Percentiles rank a stretch among this genome's conserved stretches.
Conservation (phyloP, 1,140 invertebrate species). For the Drosophila nannoptera region DNA sequence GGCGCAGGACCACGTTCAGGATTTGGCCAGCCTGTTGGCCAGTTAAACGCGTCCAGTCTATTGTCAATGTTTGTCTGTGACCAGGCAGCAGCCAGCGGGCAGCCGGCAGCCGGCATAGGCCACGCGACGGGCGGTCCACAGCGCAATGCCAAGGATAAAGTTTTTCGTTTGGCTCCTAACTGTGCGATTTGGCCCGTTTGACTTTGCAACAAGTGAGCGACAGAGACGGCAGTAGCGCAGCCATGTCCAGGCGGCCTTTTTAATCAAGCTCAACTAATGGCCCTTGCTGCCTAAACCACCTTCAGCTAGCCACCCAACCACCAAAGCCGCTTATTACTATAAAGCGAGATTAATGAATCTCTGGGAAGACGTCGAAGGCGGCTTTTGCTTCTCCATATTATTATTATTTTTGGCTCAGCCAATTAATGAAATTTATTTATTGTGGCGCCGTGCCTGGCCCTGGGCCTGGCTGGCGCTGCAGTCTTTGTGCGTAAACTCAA, state of each 20-base stretch:
- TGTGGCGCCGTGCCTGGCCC: conserved; percentile 11
- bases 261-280: conserved; percentile 74
- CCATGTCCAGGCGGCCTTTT: conserved; percentile 50
- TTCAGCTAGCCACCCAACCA: conserved; percentile 53
- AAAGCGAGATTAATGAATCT: conserved; percentile 77
- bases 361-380: conserved; percentile 35
- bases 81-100: not conserved
- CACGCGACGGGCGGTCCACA: conserved; percentile 25
- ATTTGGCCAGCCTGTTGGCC: conserved; percentile 55
- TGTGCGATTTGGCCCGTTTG: conserved; percentile 61
- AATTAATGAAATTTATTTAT: conserved; percentile 76
- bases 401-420: conserved; percentile 46
- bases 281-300: conserved; percentile 23
- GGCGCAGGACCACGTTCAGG: conserved; percentile 4
- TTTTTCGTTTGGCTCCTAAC: conserved; percentile 36
- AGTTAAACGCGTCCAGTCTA: conserved; percentile 70
- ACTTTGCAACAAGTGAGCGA: conserved; percentile 69
- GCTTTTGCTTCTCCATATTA: conserved; percentile 16
- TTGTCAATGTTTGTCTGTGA: conserved; percentile 71
- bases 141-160: conserved; percentile 66
- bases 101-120: not conserved
- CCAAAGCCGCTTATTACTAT: conserved; percentile 77
- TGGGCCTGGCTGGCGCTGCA: conserved; percentile 18
- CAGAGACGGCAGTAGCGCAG: not conserved
- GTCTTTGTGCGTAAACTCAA: conserved; percentile 58